Percentiles rank a stretch among this genome's conserved stretches.
phyloP scores from a whole-genome alignment of 1,140 invertebrate genomes.

The Caenorhabditis remanei region DNA sequence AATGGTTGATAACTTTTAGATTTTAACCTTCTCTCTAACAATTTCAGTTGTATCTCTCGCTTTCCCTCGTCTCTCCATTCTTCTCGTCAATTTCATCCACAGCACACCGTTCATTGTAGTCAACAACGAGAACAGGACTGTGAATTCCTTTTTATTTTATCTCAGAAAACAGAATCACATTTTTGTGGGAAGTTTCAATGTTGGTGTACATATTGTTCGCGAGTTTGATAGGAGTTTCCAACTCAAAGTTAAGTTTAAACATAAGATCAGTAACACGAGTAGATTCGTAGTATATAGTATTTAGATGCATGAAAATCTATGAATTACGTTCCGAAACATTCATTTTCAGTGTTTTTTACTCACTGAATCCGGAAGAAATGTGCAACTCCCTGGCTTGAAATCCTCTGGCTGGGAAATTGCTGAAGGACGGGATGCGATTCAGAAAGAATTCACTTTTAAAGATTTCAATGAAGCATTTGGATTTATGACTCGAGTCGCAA shows the following conservation, averaged over 20 bases:
- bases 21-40: not conserved
- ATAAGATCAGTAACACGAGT: too few species aligned
- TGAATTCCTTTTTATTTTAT: slow-evolving; percentile 36
- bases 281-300: too few species aligned
- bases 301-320: too few species aligned
- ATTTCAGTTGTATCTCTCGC: not conserved
- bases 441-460: slow-evolving; percentile 80
- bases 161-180: not conserved
- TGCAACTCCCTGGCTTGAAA: slow-evolving; percentile 68
- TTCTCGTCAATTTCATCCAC: slow-evolving; percentile 1
- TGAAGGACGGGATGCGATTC: slow-evolving; percentile 80
- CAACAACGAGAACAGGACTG: slow-evolving; percentile 56
- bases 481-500: slow-evolving; percentile 92
- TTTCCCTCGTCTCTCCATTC: not conserved
- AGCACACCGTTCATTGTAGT: slow-evolving; percentile 34
- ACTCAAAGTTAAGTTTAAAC: too few species aligned
- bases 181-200: too few species aligned
- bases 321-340: too few species aligned
- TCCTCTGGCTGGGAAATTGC: slow-evolving; percentile 78
- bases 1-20: too few species aligned
- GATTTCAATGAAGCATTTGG: slow-evolving; percentile 86
- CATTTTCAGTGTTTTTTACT: slow-evolving; percentile 47
- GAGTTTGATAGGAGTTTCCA: too few species aligned
- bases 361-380: slow-evolving; percentile 69
- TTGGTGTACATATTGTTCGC: too few species aligned